Conservation (phyloP, 2,797 vertebrate species). For the Diplodus sargus region DNA sequence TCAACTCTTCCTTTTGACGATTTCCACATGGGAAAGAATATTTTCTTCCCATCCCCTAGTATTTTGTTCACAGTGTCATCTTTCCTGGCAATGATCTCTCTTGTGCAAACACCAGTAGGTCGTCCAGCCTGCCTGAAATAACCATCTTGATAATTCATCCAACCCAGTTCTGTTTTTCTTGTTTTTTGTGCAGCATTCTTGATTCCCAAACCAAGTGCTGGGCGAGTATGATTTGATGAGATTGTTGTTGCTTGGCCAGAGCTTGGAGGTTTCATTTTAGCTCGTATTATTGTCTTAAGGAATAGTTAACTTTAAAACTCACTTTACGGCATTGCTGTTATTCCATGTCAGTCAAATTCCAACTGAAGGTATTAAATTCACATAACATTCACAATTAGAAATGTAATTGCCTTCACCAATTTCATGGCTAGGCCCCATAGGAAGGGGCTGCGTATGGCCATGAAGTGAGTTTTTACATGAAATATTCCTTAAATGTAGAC, state of each 20-base stretch:
- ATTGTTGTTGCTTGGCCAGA: not conserved
- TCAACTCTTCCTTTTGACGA: conserved; percentile 1
- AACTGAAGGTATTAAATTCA: no score
- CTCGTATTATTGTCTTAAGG: not conserved
- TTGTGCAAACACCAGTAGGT: conserved; percentile 2
- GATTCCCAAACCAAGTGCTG: not conserved
- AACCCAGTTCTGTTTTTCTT: conserved; percentile 11
- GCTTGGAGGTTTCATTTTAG: conserved; percentile 2
- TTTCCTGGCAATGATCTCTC: conserved; percentile 6
- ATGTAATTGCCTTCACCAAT: no score
- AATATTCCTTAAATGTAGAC: no score
- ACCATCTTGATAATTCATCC: conserved; percentile 10
- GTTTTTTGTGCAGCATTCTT: conserved; percentile 11
- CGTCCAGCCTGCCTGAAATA: conserved; percentile 8
- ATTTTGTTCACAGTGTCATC: conserved; percentile 12
- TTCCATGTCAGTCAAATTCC: no score
- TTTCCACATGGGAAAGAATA: conserved; percentile 4
- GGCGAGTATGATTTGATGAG: not conserved
- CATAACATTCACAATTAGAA: no score
- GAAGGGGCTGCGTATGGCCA: no score
- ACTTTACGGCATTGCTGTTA: no score
- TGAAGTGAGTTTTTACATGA: no score
- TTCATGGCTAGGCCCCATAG: no score
- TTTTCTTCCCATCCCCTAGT: not conserved
- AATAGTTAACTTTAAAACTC: no score